These are phyloP conservation scores for Burhinus oedicnemus DNA, from an alignment of 2,113 vertebrate genomes.

Conservation along the genomic window DNA sequence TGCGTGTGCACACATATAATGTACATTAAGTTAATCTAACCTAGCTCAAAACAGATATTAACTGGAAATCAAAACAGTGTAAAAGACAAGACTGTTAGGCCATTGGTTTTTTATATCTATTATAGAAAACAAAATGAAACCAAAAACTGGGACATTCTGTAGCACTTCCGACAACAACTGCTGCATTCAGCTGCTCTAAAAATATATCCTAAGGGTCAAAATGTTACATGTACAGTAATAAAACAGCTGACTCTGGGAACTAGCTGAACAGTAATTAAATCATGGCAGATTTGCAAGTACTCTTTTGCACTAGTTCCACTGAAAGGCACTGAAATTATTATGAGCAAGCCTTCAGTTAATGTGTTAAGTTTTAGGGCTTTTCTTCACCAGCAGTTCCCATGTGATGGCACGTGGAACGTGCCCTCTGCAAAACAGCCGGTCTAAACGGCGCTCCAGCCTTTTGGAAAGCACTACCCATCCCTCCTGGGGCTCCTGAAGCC, in stretches of 20 bases:
- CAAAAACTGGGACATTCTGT: background rate
- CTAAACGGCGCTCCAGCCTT: background rate
- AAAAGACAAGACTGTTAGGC: background rate
- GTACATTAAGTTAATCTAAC: background rate
- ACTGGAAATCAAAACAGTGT: background rate
- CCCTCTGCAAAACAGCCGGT: background rate
- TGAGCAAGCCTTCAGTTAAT: background rate
- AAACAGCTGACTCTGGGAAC: background rate
- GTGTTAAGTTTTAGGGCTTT: background rate
- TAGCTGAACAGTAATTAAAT: background rate
- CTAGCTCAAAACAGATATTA: background rate
- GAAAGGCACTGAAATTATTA: background rate
- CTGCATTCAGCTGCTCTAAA: background rate
- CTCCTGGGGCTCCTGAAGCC: background rate
- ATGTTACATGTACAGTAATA: background rate
- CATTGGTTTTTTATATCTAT: background rate
- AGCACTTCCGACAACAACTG: background rate
- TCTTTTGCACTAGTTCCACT: background rate
- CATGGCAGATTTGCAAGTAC: background rate
- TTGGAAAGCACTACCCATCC: background rate
- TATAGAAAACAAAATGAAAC: background rate
- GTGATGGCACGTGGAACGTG: accelerated
- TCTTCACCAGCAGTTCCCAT: background rate
- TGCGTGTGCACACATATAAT: background rate
- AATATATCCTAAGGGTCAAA: background rate